A percentile compares a stretch with the other conserved stretches of the same genome.
phyloP scores from a whole-genome alignment of 2,113 vertebrate genomes.

The Sisor rabdophorus region DNA sequence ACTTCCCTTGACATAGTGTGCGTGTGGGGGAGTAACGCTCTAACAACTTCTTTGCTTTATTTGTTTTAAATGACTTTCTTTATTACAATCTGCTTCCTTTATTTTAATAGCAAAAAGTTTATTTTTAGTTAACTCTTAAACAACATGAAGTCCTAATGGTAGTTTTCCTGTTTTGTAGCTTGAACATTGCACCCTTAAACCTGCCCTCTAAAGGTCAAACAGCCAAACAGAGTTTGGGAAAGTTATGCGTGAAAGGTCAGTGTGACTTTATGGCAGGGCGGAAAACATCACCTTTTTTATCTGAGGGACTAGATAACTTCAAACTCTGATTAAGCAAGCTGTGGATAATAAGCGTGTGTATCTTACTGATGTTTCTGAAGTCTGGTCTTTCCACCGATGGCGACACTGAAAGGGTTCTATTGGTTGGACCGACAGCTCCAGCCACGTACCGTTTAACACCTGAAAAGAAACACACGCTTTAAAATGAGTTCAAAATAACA shows the following conservation, averaged over 20 bases:
- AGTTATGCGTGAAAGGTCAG: background rate
- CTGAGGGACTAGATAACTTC: background rate
- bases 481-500: background rate
- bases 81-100: too few species aligned
- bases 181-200: background rate
- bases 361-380: slow-evolving; percentile 92
- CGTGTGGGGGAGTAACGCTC: too few species aligned
- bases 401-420: slow-evolving; percentile 92
- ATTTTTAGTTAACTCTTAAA: background rate
- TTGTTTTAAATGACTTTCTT: too few species aligned
- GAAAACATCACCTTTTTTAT: background rate
- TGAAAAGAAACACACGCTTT: slow-evolving; percentile 53
- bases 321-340: background rate
- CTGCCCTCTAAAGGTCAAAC: too few species aligned
- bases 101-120: too few species aligned
- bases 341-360: background rate
- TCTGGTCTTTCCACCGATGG: slow-evolving; percentile 94
- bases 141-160: background rate
- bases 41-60: too few species aligned
- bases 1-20: too few species aligned
- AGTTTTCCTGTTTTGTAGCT: too few species aligned
- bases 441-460: slow-evolving; percentile 87
- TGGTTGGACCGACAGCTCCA: slow-evolving; percentile 93
- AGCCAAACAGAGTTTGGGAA: background rate
- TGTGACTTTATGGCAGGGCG: slow-evolving; percentile 2